Evolutionary conservation across 1,140 invertebrate species (phyloP), one percentile per base, ranked within the genome.

Genomic region (Cataglyphis hispanica): DNA sequence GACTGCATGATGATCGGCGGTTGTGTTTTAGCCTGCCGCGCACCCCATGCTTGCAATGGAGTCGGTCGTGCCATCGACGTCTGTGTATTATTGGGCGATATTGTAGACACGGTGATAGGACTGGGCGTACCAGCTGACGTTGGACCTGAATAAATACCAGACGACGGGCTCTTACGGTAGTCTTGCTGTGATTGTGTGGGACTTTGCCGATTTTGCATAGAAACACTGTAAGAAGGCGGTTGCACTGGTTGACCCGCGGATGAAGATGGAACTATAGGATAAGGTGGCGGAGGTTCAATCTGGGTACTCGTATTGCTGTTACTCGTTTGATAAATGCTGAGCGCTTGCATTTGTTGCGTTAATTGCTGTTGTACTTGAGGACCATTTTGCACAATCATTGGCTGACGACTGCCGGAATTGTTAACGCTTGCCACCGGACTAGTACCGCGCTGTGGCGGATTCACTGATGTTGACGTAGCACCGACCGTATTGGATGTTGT

Each of bases 1-100:
- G 98, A 98, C 93, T 99, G 98, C 98, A 99, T 99, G 46, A 99
- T 99, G 78, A 99, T 98, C 0, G 98, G 98, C 19, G 98, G 97
- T 91, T 99, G 98, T 1, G 97, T 97, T 90, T 98, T 97, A 22
- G 98, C 97, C 92, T 98, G 97, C 60, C 97, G 96, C 63, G 97
- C 97, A n/a, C 97, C 96, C 96, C 97, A 97, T 64, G 97, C 96
- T 91, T 97, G 97, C 27, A 97, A 94, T 3, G 97, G 97, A 64
- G 97, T 97, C 2, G 97, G 97, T 87, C 97, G 95, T 19, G 97
- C 96, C 96, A 97, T 97, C 1, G 96, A 96, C 27, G 95, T 91
- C 60, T 96, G 95, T 92, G 95, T 95, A 87, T 91, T 96, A 87
- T 91, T 97, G 81, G 92, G 96, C 90, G 93, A 96, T 86, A 95